These are phyloP conservation scores for Plutomurus gul DNA, from an alignment of 1,140 invertebrate genomes.

Conservation along the genomic window DNA sequence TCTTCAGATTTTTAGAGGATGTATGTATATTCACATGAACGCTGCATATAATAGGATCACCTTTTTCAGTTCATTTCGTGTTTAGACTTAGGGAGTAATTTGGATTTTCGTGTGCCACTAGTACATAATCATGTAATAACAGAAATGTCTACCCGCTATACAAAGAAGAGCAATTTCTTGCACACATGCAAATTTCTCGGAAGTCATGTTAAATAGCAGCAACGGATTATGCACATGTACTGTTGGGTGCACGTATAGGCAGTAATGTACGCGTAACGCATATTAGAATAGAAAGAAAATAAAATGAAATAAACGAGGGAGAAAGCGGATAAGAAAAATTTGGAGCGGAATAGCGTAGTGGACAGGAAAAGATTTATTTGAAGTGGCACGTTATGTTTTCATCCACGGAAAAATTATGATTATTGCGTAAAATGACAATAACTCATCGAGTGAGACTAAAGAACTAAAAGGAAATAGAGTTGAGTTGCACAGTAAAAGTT, in stretches of 20 bases:
- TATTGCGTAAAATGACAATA: constrained; percentile 35
- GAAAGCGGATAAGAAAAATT: background rate
- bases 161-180: too few relatives aligned
- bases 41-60: constrained; percentile 15
- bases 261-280: too few relatives aligned
- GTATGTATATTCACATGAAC: background rate
- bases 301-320: background rate
- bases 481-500: background rate
- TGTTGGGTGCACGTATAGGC: too few relatives aligned
- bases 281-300: background rate
- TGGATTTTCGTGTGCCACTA: too few relatives aligned
- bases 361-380: constrained; percentile 8
- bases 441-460: constrained; percentile 1
- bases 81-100: too few relatives aligned
- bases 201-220: too few relatives aligned
- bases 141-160: too few relatives aligned
- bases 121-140: too few relatives aligned
- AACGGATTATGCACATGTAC: too few relatives aligned
- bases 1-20: constrained; percentile 5
- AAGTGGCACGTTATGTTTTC: constrained; percentile 28
- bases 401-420: constrained; percentile 26
- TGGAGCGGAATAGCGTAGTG: background rate
- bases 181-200: too few relatives aligned
- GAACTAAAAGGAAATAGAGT: constrained; percentile 18
- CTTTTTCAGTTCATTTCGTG: background rate